Conservation (phyloP, 2,888 invertebrate genomes). For the Conops quadrifasciatus region DNA sequence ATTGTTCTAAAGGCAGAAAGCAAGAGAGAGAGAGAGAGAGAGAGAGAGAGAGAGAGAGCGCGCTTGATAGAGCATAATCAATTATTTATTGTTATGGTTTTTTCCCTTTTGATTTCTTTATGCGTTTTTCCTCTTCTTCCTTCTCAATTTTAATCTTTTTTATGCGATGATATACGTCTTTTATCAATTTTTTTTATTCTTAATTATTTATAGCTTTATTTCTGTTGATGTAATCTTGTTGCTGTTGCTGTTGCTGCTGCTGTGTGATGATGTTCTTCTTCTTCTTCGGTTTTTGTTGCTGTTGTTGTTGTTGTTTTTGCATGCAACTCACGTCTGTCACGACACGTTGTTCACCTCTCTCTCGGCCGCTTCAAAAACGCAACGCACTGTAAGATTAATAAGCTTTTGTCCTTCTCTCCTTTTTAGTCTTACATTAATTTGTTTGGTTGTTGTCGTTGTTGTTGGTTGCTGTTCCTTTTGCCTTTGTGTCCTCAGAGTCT, state of each 20-base stretch:
- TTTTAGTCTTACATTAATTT: background rate
- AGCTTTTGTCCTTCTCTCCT: background rate
- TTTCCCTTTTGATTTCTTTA: background rate
- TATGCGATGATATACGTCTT: background rate
- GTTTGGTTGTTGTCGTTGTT: background rate
- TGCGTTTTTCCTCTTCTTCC: background rate
- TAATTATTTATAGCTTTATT: no score
- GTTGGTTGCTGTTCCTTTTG: background rate
- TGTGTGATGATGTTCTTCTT: no score
- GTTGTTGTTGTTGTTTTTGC: background rate
- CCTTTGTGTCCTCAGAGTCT: background rate
- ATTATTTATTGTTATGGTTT: no score
- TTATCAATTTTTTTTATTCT: background rate
- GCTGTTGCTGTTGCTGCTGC: no score
- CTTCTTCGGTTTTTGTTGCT: background rate
- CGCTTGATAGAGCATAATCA: no score
- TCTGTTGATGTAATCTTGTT: no score
- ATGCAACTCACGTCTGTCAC: constrained; percentile 29
- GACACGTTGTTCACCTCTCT: constrained; percentile 24
- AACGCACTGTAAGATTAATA: background rate
- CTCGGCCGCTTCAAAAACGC: constrained; percentile 15
- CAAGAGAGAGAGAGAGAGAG: no score
- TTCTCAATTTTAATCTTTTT: background rate
- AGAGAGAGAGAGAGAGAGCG: no score
- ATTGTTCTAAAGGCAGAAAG: no score